Evolutionary conservation across 2,113 vertebrate species (phyloP), one percentile per base, ranked within the genome.

Genomic region (Ariopsis seemanni): DNA sequence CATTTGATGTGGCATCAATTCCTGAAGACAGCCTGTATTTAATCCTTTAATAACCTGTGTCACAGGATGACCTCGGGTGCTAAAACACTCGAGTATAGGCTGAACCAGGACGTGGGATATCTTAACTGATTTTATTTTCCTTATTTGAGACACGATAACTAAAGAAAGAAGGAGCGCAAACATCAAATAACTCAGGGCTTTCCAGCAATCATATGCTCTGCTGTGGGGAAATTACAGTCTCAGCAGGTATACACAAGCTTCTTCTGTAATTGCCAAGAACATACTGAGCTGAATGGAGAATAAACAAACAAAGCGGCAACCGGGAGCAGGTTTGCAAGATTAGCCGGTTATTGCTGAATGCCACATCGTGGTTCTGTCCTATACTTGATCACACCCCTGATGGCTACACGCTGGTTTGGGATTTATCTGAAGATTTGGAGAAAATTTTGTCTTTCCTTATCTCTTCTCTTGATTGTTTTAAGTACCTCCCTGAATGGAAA

Each of bases 361-460:
- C 8, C 42, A 48, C 18, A 22, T 74, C 30, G 14, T 71, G 30
- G 15, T 15, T 50, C 42, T 74, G 10, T 72, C 69, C 7, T 72
- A 12, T 20, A 20, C 1, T 11, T 9, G 17, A 74, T 75, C 48
- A 50, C 72, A 25, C 20, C 20, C 18, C 9, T 52, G 34, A 75
- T 1, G 48, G 72, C 72, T 50, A 11, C 20, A 53, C 50, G 25
- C 27, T 48, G 17, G 18, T 74, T 77, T 82, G 80, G 50, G 83
- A 82, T 89, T 89, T 87, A 77, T 34, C 60, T 77, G 42, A 55
- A n/a, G 80, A 75, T 87, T 82, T 87, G 18, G 11, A 84, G 22
- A 84, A 63, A 25, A 48, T 30, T 52, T 86, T 77, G 77, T 82
- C 55, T 81, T 67, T 80, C 85, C 53, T 82, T 55, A n/a, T 11